Evolutionary conservation across 1,140 invertebrate genomes (phyloP).

Genomic region (Helicoverpa zea): DNA sequence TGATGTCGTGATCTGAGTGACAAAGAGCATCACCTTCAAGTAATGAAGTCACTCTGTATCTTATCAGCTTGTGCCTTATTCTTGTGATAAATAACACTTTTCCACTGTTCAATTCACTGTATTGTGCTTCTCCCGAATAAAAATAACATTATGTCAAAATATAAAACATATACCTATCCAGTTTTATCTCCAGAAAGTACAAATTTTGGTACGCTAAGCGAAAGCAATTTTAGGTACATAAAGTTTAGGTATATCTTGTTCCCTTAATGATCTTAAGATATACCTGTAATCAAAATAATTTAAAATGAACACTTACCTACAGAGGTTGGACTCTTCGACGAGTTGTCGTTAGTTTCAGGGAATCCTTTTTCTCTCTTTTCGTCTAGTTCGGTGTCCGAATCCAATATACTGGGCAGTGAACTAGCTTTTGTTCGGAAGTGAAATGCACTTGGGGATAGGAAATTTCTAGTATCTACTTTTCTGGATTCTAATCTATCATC

Average conservation of each 20-base stretch:
- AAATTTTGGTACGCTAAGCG: no score
- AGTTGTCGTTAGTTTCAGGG: constrained; percentile 81
- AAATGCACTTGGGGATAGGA: constrained; percentile 87
- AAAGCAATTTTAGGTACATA: no score
- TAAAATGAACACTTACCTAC: constrained; percentile 78
- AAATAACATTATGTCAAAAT: not conserved
- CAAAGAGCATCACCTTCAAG: constrained; percentile 63
- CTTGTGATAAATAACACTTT: constrained; percentile 71
- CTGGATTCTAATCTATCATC: constrained; percentile 64
- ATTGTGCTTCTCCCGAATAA: not conserved
- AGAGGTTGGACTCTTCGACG: constrained; percentile 88
- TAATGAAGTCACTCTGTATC: constrained; percentile 73
- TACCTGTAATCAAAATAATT: not conserved
- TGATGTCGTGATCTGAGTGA: constrained; percentile 42
- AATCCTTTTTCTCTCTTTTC: constrained; percentile 82
- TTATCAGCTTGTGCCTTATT: constrained; percentile 70
- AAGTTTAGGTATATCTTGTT: no score
- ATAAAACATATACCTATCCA: not conserved
- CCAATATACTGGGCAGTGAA: constrained; percentile 92
- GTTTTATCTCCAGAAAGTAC: no score
- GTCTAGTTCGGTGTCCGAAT: constrained; percentile 91
- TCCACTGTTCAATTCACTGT: constrained; percentile 20
- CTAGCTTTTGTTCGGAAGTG: constrained; percentile 90
- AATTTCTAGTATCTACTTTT: constrained; percentile 82
- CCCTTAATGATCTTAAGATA: no score